A percentile compares a stretch with the other conserved stretches of the same genome.
These are phyloP conservation scores for Eudyptes chrysolophus DNA, from an alignment of 2,113 vertebrate species.

Conservation along the genomic window DNA sequence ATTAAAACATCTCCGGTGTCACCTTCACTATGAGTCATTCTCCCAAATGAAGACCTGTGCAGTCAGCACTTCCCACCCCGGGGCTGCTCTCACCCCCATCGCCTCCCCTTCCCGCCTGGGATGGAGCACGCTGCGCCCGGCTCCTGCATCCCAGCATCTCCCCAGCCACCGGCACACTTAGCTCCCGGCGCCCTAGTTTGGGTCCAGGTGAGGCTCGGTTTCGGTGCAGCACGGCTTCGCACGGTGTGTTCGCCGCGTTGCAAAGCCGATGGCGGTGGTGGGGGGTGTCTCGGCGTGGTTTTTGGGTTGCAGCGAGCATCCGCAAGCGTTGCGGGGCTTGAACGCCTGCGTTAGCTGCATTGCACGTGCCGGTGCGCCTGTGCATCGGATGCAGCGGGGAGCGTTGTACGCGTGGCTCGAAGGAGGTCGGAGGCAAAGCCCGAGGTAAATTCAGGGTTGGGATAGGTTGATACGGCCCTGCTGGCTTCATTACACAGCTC, in stretches of 20 bases:
- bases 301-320: background rate
- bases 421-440: background rate
- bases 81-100: background rate
- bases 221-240: rapidly evolving
- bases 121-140: rapidly evolving
- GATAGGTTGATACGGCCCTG: rapidly evolving
- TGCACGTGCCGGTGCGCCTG: rapidly evolving
- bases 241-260: rapidly evolving
- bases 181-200: background rate
- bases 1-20: background rate
- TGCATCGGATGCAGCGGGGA: background rate
- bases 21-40: background rate
- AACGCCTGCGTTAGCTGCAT: rapidly evolving
- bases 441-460: background rate
- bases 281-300: rapidly evolving
- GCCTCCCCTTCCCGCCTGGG: background rate
- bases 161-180: background rate
- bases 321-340: rapidly evolving
- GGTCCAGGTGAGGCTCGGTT: background rate
- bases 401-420: rapidly evolving
- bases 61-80: background rate
- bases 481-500: background rate
- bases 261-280: background rate
- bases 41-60: background rate
- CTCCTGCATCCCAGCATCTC: background rate